Conservation (phyloP, 2,113 vertebrate genomes). For the Loxodonta africana region DNA sequence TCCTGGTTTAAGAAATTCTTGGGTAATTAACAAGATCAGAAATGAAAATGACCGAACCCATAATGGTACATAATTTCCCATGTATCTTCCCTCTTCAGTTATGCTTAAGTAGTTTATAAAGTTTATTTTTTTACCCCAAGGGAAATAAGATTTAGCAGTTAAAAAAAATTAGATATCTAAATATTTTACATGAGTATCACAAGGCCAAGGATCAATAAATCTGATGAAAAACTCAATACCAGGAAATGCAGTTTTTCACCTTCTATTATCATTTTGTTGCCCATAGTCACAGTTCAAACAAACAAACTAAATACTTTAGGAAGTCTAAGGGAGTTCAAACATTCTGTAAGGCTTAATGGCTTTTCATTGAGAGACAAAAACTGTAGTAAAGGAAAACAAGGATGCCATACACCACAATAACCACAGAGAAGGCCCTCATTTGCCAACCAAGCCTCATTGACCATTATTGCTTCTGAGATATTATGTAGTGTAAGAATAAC, state of each 20-base stretch:
- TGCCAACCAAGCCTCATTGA: conserved; percentile 70
- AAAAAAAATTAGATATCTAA: conserved; percentile 40
- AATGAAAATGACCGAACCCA: conserved; percentile 53
- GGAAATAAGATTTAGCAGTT: neutral
- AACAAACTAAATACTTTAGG: conserved; percentile 32
- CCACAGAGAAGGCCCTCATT: conserved; percentile 60
- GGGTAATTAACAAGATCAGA: conserved; percentile 44
- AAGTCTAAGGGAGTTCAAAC: conserved; percentile 27
- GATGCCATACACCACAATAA: conserved; percentile 59
- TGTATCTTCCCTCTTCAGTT: neutral
- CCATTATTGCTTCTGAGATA: neutral
- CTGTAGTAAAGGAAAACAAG: conserved; percentile 53
- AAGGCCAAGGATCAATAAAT: conserved; percentile 18
- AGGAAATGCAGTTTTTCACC: conserved; percentile 8
- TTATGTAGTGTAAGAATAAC: neutral
- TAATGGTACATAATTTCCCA: conserved; percentile 3
- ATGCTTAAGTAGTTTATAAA: conserved; percentile 57
- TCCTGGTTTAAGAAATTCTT: neutral
- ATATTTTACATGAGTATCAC: neutral
- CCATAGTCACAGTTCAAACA: conserved; percentile 60
- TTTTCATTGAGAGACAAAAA: conserved; percentile 65
- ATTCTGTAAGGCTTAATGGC: conserved; percentile 56
- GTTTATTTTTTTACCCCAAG: conserved; percentile 5
- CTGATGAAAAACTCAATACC: neutral
- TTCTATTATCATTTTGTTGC: conserved; percentile 39